Percentiles rank a stretch among this genome's conserved stretches.
Evolutionary conservation across 2,888 invertebrate species (phyloP).

Genomic region (Galerucella pusilla): DNA sequence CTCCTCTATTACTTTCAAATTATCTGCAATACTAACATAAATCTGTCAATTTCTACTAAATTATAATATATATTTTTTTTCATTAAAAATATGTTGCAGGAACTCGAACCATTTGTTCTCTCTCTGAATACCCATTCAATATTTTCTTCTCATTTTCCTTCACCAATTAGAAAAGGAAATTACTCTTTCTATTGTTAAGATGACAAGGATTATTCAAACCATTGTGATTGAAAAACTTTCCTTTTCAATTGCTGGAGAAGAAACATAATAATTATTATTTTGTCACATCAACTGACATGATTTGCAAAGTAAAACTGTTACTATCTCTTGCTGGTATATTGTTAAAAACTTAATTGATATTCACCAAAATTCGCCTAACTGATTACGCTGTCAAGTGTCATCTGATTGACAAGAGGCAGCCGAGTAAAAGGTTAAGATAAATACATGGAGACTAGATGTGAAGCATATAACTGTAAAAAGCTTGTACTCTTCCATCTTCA

Average conservation of each 20-base stretch:
- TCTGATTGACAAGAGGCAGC: too few relatives aligned
- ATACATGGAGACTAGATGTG: too few relatives aligned
- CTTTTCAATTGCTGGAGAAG: not conserved
- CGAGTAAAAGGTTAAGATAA: too few relatives aligned
- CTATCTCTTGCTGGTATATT: too few relatives aligned
- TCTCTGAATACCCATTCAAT: not conserved
- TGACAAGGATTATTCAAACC: not conserved
- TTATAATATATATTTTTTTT: not conserved
- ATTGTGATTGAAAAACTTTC: not conserved
- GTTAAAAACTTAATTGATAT: too few relatives aligned
- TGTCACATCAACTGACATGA: not conserved
- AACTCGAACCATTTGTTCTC: not conserved
- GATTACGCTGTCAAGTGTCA: too few relatives aligned
- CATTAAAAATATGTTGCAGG: not conserved
- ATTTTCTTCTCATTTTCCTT: not conserved
- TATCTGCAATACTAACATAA: not conserved
- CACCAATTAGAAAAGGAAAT: not conserved
- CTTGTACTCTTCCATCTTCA: too few relatives aligned
- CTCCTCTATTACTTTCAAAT: not conserved
- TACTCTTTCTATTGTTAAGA: conserved; percentile 1
- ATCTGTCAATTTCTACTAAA: not conserved
- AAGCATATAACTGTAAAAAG: too few relatives aligned
- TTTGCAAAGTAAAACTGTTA: too few relatives aligned
- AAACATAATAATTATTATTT: not conserved
- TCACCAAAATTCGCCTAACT: too few relatives aligned